Percentiles rank a stretch among this genome's conserved stretches.
Evolutionary conservation across 1,140 invertebrate species (phyloP).

Genomic region (Parasteatoda tepidariorum): DNA sequence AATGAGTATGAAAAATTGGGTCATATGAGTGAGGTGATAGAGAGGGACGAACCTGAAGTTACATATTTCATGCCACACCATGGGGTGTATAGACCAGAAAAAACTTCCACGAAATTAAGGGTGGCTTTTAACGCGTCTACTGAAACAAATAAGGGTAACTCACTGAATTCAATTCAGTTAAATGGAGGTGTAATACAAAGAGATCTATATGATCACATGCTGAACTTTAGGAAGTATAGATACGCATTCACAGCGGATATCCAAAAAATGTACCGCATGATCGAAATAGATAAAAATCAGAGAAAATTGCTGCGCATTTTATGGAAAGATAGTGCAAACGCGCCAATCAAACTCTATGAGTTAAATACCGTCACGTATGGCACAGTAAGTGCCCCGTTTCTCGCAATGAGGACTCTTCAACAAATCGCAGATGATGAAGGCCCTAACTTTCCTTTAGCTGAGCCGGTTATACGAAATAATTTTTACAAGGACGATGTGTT

Average conservation of each 20-base stretch:
- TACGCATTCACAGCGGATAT: constrained; percentile 13
- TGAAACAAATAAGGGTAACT: not conserved
- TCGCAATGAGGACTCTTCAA: constrained; percentile 64
- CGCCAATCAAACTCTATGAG: constrained; percentile 65
- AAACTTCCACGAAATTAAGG: not conserved
- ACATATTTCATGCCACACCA: not conserved
- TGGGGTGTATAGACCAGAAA: not conserved
- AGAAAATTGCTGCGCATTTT: constrained; percentile 67
- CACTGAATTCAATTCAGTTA: not conserved
- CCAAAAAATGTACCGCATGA: not conserved
- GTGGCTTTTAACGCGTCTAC: not conserved
- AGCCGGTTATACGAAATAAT: constrained; percentile 37
- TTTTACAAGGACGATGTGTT: constrained; percentile 65
- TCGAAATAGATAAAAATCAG: not conserved
- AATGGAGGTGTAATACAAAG: not conserved
- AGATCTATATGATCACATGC: not conserved
- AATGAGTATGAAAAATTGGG: not conserved
- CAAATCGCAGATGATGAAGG: constrained; percentile 64
- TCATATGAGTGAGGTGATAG: not conserved
- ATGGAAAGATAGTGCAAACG: constrained; percentile 65
- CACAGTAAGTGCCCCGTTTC: constrained; percentile 65
- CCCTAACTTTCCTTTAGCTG: constrained; percentile 59
- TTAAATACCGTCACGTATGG: constrained; percentile 67
- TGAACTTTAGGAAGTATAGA: not conserved
- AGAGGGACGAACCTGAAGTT: not conserved